A percentile compares a stretch with the other conserved stretches of the same genome.
phyloP scores from a whole-genome alignment of 2,113 vertebrate genomes.

The Paedocypris sp. region DNA sequence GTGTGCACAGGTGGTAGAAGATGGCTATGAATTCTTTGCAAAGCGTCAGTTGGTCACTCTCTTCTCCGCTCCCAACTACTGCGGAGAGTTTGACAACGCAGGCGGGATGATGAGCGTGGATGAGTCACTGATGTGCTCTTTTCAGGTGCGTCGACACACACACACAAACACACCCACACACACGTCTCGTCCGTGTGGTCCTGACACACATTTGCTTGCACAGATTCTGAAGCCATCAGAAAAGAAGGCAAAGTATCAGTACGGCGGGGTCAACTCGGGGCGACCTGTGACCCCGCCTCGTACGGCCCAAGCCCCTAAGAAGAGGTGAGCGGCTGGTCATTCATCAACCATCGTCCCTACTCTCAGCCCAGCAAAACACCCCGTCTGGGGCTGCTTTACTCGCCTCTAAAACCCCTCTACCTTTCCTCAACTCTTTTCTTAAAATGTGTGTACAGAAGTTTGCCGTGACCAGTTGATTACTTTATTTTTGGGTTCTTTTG shows the following conservation, averaged over 20 bases:
- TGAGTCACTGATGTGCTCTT: constrained; percentile 84
- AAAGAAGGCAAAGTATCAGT: constrained; percentile 90
- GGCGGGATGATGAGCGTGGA: constrained; percentile 88
- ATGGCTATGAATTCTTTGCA: constrained; percentile 84
- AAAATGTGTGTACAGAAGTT: constrained; percentile 62
- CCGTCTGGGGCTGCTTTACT: constrained; percentile 10
- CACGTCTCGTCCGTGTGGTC: background rate
- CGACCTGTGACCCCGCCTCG: constrained; percentile 82
- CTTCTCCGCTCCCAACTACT: constrained; percentile 83
- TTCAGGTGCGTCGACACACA: constrained; percentile 57
- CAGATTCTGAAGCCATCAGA: constrained; percentile 85
- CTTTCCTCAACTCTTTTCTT: constrained; percentile 54
- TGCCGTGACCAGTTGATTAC: constrained; percentile 58
- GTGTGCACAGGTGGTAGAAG: constrained; percentile 70
- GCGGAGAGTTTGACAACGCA: constrained; percentile 82
- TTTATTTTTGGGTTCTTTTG: constrained; percentile 44
- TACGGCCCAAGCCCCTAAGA: constrained; percentile 82
- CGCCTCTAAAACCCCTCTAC: background rate
- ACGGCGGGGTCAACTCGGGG: constrained; percentile 80
- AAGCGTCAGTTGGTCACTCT: constrained; percentile 80
- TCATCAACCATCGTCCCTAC: background rate
- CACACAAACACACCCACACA: background rate
- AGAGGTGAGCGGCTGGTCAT: constrained; percentile 69
- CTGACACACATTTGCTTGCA: constrained; percentile 8
- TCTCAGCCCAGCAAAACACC: background rate